Evolutionary conservation across 2,888 invertebrate genomes (phyloP), one percentile per base, ranked within the genome.

Genomic region (Lacanobia oleracea): DNA sequence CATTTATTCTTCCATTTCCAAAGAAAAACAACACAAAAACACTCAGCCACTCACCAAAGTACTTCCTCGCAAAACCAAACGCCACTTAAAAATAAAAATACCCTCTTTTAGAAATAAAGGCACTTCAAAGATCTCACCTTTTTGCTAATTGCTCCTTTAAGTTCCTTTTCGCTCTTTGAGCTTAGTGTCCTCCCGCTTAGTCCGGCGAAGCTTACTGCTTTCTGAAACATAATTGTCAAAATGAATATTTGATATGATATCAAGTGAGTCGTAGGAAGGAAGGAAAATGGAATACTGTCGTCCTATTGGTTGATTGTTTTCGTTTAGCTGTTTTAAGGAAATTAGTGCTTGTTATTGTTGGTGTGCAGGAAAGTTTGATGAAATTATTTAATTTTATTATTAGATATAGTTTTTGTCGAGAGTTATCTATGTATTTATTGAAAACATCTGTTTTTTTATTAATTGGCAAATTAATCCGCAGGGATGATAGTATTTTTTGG

Each of bases 141-240:
- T 67, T 66, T 61, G 37, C 21, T 69, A 71, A 67, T 79, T 75
- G 77, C 73, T 81, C 16, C 67, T 79, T 56, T 57, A 43, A 69
- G 23, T 37, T 64, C 37, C 64, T 64, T 14, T 61, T 23, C 12
- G 21, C 73, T 65, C 60, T 45, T 9, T 72, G 50, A 67, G 70
- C 70, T 77, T 63, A 75, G 56, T 65, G 51, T 85, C 74, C 27
- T 54, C 21, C 9, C 12, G 65, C 69, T 82, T 57, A 62, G 56
- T 40, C 54, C 48, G 40, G 18, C 48, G n/a, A 54, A 61, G 65
- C 79, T 73, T 27, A 23, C 57, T 40, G 51, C 61, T 57, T 27
- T 71, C 84, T 84, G 84, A 48, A 84, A 84, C 57, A 75, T 74
- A 74, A 83, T 70, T 62, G 69, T 62, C 18, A 6, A 16, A 48